A percentile compares a stretch with the other conserved stretches of the same genome.
These are phyloP conservation scores for Hypsibius dujardini DNA, from an alignment of 1,140 invertebrate species.

Conservation along the genomic window DNA sequence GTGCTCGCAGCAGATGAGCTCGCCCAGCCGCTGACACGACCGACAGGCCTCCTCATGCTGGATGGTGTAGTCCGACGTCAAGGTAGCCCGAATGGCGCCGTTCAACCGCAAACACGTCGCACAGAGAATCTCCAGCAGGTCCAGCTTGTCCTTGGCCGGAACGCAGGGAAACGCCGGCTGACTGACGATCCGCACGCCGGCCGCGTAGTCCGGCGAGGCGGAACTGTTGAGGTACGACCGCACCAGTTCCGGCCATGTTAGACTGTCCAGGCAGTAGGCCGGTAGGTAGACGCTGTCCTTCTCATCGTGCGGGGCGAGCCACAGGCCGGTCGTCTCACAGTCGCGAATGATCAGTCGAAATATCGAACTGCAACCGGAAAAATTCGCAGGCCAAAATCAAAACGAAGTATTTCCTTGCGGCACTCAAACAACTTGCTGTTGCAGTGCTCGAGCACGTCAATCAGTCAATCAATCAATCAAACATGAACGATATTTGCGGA, in stretches of 20 bases:
- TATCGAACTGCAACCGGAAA: no score
- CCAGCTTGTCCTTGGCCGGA: conserved; percentile 9
- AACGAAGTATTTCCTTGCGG: no score
- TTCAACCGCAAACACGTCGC: neutral
- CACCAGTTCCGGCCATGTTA: conserved; percentile 84
- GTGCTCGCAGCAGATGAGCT: conserved; percentile 85
- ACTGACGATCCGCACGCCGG: conserved; percentile 27
- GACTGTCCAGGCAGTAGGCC: conserved; percentile 70
- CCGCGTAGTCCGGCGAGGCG: conserved; percentile 50
- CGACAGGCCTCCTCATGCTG: conserved; percentile 88
- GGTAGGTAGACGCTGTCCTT: conserved; percentile 88
- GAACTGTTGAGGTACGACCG: conserved; percentile 53
- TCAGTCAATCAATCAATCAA: no score
- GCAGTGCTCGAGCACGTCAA: no score
- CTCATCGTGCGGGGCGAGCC: conserved; percentile 82
- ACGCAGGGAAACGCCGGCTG: neutral
- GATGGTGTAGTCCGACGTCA: conserved; percentile 33
- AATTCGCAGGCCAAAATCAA: no score
- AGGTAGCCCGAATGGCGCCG: neutral
- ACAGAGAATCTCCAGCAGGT: neutral
- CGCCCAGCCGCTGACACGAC: conserved; percentile 78
- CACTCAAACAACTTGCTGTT: no score
- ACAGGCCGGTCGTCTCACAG: conserved; percentile 81
- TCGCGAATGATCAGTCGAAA: conserved; percentile 77
- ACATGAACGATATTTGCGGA: no score